These are phyloP conservation scores for Syncerus caffer DNA, from an alignment of 2,797 vertebrate genomes.

Conservation along the genomic window DNA sequence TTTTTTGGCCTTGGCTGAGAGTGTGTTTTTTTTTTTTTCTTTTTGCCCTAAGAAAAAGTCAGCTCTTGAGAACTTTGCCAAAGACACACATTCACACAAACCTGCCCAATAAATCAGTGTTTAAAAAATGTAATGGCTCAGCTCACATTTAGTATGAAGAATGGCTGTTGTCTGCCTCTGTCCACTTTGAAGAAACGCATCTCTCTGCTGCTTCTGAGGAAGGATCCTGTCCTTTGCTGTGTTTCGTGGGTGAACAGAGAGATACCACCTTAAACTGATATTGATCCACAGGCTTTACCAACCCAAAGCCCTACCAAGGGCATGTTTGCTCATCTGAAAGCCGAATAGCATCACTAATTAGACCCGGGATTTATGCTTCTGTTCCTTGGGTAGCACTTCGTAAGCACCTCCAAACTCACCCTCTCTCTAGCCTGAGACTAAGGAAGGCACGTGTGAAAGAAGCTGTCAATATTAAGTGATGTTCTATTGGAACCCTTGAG, in stretches of 20 bases:
- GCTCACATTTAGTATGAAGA: constrained; percentile 30
- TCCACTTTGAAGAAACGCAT: background rate
- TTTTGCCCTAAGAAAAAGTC: background rate
- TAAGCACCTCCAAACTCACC: background rate
- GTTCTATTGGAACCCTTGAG: background rate
- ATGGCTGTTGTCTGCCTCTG: background rate
- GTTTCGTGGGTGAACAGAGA: background rate
- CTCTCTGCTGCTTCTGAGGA: background rate
- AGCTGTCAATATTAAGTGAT: constrained; percentile 20
- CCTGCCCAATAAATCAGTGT: constrained; percentile 34
- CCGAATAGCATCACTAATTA: constrained; percentile 52
- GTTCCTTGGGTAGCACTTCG: background rate
- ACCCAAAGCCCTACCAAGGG: constrained; percentile 43
- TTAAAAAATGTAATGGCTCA: background rate
- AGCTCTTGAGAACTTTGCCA: background rate
- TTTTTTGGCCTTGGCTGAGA: constrained; percentile 37
- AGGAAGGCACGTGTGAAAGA: background rate
- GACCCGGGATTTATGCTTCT: constrained; percentile 37
- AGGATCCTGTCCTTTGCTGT: background rate
- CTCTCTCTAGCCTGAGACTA: background rate
- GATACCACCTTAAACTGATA: constrained; percentile 18
- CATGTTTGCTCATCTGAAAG: constrained; percentile 25
- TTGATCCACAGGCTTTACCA: constrained; percentile 37
- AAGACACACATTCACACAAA: constrained; percentile 26
- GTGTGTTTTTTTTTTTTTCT: background rate